Percentiles rank a stretch among this genome's conserved stretches.
Evolutionary conservation across 2,888 invertebrate genomes (phyloP).

Genomic region (Andrena camellia): DNA sequence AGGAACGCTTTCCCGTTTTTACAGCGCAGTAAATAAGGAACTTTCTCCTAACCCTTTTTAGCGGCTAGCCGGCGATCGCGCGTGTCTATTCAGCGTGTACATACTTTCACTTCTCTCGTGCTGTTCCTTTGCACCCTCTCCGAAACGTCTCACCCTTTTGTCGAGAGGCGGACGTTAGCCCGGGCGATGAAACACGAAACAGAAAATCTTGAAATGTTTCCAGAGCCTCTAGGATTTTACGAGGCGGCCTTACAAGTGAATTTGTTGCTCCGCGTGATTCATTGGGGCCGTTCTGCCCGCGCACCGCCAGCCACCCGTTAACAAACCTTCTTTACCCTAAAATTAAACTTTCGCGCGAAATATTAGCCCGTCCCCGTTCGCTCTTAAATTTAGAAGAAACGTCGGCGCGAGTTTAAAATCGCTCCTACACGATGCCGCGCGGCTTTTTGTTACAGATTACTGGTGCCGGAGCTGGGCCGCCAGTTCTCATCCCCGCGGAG

Average conservation of each 20-base stretch:
- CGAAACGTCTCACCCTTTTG: constrained; percentile 21
- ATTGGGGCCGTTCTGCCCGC: constrained; percentile 1
- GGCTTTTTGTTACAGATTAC: constrained; percentile 55
- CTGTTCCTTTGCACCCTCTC: constrained; percentile 5
- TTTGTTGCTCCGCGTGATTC: constrained; percentile 53
- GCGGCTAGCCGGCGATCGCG: constrained; percentile 51
- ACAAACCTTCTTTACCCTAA: constrained; percentile 28
- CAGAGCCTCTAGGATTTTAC: constrained; percentile 35
- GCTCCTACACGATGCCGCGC: background rate
- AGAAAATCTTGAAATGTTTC: constrained; percentile 18
- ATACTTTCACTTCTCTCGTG: constrained; percentile 63
- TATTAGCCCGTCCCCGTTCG: background rate
- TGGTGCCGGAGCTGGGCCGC: constrained; percentile 50
- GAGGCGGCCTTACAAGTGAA: constrained; percentile 37
- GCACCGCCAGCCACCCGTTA: background rate
- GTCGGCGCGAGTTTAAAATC: background rate
- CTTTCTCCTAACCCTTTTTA: constrained; percentile 84
- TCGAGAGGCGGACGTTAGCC: background rate
- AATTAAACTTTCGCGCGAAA: constrained; percentile 38
- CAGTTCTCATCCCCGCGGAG: constrained; percentile 22
- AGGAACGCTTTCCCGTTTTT: constrained; percentile 75
- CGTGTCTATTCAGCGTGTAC: constrained; percentile 26
- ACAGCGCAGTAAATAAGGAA: constrained; percentile 82
- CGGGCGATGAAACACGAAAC: background rate
- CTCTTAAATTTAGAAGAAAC: constrained; percentile 27